phyloP scores from a whole-genome alignment of 2,888 invertebrate species.

The Monopis laevigella region DNA sequence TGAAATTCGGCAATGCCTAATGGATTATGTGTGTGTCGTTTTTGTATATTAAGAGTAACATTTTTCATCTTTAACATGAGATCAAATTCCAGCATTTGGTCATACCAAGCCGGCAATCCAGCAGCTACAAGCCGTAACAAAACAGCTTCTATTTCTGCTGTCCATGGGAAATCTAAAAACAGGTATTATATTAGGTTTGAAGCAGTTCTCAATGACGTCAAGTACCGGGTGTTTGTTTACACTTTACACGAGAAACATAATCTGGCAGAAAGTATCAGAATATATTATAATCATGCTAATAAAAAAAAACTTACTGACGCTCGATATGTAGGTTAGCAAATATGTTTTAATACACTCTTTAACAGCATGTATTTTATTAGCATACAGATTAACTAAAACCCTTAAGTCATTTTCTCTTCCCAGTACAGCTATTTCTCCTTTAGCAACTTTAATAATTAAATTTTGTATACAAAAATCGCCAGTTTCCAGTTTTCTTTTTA shows the following conservation, averaged over 20 bases:
- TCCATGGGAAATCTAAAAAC: conserved; percentile 13
- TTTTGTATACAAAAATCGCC: not conserved
- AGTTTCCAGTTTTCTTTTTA: conserved; percentile 4
- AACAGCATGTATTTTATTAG: not conserved
- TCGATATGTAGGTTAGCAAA: conserved; percentile 6
- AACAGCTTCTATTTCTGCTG: conserved; percentile 3
- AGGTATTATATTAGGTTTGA: too few species aligned
- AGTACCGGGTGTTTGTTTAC: too few species aligned
- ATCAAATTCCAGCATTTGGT: not conserved
- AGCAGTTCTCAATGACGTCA: too few species aligned
- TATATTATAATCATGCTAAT: too few species aligned
- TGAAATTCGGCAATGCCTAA: not conserved
- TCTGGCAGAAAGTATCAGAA: too few species aligned
- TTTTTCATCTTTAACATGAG: not conserved
- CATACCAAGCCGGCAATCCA: conserved; percentile 11
- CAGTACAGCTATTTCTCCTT: not conserved
- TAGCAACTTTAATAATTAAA: not conserved
- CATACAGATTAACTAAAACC: not conserved
- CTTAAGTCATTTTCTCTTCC: not conserved
- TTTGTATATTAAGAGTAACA: not conserved
- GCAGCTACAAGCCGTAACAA: conserved; percentile 9
- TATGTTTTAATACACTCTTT: conserved; percentile 10
- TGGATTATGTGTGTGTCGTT: not conserved
- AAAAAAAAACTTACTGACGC: conserved; percentile 12
- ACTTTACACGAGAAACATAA: too few species aligned